Evolutionary conservation across 2,888 invertebrate genomes (phyloP).

Genomic region (Leptinotarsa haldemani): DNA sequence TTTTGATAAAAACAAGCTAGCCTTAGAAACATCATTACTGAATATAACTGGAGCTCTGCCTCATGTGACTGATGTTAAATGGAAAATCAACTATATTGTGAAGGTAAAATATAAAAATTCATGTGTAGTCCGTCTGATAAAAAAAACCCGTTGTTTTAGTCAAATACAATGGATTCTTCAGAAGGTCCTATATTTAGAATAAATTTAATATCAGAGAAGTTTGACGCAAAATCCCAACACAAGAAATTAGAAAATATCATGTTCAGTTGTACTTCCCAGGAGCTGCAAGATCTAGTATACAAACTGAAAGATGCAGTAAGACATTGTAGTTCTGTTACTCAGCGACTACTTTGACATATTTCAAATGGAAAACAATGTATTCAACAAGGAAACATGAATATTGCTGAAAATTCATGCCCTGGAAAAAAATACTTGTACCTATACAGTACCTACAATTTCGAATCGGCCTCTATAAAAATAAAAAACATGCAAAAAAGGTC

Average conservation of each 20-base stretch:
- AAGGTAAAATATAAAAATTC: conserved; percentile 53
- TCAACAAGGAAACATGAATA: neutral
- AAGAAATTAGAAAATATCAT: conserved; percentile 66
- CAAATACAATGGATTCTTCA: conserved; percentile 56
- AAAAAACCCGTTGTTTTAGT: conserved; percentile 54
- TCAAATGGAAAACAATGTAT: conserved; percentile 6
- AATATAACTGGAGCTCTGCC: conserved; percentile 65
- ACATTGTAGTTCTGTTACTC: conserved; percentile 69
- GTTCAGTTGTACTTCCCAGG: conserved; percentile 74
- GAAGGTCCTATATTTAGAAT: conserved; percentile 63
- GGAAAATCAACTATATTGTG: conserved; percentile 71
- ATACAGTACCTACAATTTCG: too few relatives aligned
- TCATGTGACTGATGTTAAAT: conserved; percentile 71
- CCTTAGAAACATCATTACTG: conserved; percentile 57
- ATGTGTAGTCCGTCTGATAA: neutral
- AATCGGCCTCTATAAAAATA: too few relatives aligned
- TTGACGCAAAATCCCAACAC: conserved; percentile 62
- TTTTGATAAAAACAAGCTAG: conserved; percentile 56
- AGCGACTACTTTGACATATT: conserved; percentile 29
- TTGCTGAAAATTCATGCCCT: too few relatives aligned
- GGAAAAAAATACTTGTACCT: too few relatives aligned
- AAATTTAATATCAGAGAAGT: conserved; percentile 57
- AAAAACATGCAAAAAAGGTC: too few relatives aligned
- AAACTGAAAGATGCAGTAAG: conserved; percentile 75
- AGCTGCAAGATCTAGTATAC: conserved; percentile 75